Base-by-base conservation (phyloP, 2,888 invertebrate genomes). In the Sialis fuliginosa region DNA sequence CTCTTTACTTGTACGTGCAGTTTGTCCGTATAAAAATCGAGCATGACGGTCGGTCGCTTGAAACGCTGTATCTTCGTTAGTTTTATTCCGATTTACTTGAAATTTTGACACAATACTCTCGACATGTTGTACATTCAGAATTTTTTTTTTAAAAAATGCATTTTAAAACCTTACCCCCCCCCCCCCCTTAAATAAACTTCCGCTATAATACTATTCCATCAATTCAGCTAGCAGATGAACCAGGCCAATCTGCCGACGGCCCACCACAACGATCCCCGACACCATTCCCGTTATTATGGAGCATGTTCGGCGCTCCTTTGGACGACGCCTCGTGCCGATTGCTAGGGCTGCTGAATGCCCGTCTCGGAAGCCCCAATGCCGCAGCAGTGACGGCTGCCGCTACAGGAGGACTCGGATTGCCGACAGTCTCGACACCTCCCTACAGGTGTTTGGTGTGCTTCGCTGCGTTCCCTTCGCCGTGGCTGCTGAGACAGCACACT, bases 401-500 rank as follows among this genome's bases (percentile, higher is more conserved):
- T 69, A n/a, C 58, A 68, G 46, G 61, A 69, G 51, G 70, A 68
- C 42, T 60, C 69, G 50, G 69, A 68, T 42, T 62, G 69, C 52
- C 68, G 68, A 48, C 65, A 68, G 44, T 51, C 48, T 48, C 2
- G 51, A 44, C 10, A 49, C 50, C 39, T 51, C 52, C 8, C 58
- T 69, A 33, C 44, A 77, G 82, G 39, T 89, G 89, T 61, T 78
- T 84, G 45, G 82, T 87, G 9, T 89, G 89, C 62, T 77, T 87
- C 57, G 88, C 88, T 33, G 82, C 82, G 31, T 89, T 89, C 61
- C 89, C 89, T 22, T 86, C 87, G 40, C 74, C 83, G n/a, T 87
- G 87, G 86, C 71, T 88, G 34, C 68, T 89, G 45, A 88, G 89
- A 61, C 83, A 87, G 54, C 88, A 89, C 63, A 84, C 86, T 0